Conservation (phyloP, 1,140 invertebrate genomes). For the Lucilia sericata region DNA sequence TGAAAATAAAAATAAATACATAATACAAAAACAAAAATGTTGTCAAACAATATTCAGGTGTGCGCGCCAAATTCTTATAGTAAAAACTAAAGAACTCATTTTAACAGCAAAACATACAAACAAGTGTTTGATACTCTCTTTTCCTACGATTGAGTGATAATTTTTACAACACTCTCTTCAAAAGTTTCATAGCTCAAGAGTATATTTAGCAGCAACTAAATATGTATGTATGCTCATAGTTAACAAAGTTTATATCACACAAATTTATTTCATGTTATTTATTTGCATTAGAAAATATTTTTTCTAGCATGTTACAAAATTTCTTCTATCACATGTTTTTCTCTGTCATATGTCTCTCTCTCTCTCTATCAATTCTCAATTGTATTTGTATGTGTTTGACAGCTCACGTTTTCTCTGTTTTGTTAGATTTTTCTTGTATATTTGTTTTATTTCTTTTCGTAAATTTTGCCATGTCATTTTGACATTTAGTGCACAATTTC, state of each 20-base stretch:
- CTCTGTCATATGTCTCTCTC: background rate
- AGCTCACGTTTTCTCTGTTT: background rate
- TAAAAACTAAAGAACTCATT: slow-evolving; percentile 21
- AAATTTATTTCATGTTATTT: background rate
- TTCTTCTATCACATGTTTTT: background rate
- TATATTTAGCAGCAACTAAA: background rate
- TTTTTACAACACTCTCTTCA: background rate
- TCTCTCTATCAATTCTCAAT: slow-evolving; percentile 1
- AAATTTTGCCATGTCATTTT: slow-evolving; percentile 41
- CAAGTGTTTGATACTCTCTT: slow-evolving; percentile 19
- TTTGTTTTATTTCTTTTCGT: background rate
- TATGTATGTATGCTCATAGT: background rate
- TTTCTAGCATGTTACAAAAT: slow-evolving; percentile 15
- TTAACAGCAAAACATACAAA: background rate
- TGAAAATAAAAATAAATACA: background rate
- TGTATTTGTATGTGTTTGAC: background rate
- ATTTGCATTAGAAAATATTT: background rate
- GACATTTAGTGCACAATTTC: slow-evolving; percentile 12
- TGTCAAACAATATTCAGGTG: background rate
- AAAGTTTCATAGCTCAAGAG: background rate
- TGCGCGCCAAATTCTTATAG: slow-evolving; percentile 18
- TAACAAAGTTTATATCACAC: background rate
- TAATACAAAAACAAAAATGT: slow-evolving; percentile 30
- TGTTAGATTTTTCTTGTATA: background rate
- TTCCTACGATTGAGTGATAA: background rate